These are phyloP conservation scores for Steinernema scapterisci DNA, from an alignment of 2,888 invertebrate genomes.

Conservation along the genomic window DNA sequence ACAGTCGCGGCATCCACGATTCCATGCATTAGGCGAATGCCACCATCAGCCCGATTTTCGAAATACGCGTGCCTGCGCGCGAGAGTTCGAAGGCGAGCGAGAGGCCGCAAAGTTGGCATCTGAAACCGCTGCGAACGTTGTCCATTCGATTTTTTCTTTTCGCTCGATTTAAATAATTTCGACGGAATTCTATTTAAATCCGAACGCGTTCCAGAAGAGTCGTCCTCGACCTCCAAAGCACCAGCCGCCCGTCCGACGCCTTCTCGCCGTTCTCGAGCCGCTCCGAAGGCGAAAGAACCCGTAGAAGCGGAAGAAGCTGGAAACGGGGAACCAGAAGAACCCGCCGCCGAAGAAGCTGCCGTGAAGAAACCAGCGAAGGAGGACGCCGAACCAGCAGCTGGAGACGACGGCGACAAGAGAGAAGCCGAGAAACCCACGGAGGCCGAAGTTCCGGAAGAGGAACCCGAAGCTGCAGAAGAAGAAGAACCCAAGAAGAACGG, in stretches of 20 bases:
- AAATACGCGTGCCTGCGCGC: no score
- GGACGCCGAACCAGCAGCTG: background rate
- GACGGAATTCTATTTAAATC: no score
- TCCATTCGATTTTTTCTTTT: no score
- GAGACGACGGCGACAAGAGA: background rate
- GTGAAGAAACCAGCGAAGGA: background rate
- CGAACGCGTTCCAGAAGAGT: background rate
- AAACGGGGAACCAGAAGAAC: background rate
- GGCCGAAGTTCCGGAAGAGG: background rate
- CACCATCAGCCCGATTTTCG: no score
- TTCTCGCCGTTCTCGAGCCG: background rate
- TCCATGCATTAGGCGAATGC: background rate
- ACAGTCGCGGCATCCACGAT: background rate
- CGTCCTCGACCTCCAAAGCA: background rate
- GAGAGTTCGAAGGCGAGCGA: no score
- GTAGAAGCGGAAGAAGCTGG: background rate
- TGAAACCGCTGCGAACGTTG: no score
- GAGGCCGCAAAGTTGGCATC: no score
- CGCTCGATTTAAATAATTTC: no score
- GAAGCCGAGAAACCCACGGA: background rate
- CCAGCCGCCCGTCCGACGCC: background rate
- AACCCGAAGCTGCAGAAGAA: background rate
- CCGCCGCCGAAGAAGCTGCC: background rate
- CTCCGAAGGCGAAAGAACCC: background rate
- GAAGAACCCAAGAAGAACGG: conserved; percentile 7